phyloP scores from a whole-genome alignment of 2,113 vertebrate genomes.

The Callocephalon fimbriatum region DNA sequence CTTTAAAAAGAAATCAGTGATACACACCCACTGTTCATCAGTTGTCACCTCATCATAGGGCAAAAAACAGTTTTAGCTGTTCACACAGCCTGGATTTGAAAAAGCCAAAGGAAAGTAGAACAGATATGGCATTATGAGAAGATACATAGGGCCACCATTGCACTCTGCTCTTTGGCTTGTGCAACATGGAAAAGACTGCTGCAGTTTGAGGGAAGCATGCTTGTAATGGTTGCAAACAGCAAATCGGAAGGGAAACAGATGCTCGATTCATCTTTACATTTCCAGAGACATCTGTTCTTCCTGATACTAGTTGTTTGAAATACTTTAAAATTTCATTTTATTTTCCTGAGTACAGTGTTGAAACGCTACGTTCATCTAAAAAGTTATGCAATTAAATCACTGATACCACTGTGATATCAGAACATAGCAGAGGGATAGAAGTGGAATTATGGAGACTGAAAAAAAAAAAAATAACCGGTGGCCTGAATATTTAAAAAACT shows the following conservation, averaged over 20 bases:
- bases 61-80: conserved; percentile 41
- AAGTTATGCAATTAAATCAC: neutral
- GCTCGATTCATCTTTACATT: neutral
- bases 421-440: neutral
- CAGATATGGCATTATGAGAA: neutral
- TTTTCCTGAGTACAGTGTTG: neutral
- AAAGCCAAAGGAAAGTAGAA: neutral
- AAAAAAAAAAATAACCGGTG: neutral
- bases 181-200: neutral
- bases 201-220: neutral
- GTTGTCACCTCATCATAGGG: conserved; percentile 2
- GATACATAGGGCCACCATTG: neutral
- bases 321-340: neutral
- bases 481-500: neutral
- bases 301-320: neutral
- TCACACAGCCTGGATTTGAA: neutral
- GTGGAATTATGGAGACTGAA: neutral
- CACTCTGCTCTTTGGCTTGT: neutral
- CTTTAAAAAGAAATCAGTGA: conserved; percentile 35
- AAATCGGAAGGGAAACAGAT: neutral
- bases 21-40: conserved; percentile 6
- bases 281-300: neutral
- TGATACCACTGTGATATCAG: neutral
- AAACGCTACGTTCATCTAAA: neutral
- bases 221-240: neutral